Evolutionary conservation across 2,888 invertebrate genomes (phyloP).

Genomic region (Odontocolon sp.): DNA sequence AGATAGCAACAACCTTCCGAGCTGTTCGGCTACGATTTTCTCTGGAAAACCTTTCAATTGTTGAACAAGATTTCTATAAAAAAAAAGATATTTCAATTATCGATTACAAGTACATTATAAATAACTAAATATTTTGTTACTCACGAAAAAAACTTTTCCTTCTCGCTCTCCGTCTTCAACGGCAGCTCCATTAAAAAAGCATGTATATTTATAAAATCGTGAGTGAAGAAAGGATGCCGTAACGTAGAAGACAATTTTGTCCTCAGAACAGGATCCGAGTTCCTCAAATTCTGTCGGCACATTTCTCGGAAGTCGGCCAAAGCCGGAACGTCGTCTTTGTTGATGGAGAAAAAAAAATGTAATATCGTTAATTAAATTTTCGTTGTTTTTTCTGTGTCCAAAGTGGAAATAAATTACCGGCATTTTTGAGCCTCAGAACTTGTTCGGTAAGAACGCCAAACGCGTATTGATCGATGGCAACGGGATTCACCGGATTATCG

Average conservation of each 20-base stretch:
- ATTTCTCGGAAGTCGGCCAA: constrained; percentile 87
- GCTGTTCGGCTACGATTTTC: constrained; percentile 90
- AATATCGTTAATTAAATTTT: not conserved
- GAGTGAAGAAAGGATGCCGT: constrained; percentile 90
- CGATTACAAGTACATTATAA: too few species aligned
- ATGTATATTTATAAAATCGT: constrained; percentile 92
- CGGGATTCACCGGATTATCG: constrained; percentile 77
- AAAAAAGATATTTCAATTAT: constrained; percentile 12
- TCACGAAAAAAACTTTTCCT: constrained; percentile 89
- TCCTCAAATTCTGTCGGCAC: constrained; percentile 87
- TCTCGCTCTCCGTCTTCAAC: constrained; percentile 89
- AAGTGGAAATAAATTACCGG: constrained; percentile 65
- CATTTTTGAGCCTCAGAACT: constrained; percentile 84
- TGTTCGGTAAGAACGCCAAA: constrained; percentile 90
- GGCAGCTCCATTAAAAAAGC: constrained; percentile 92
- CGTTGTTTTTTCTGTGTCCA: not conserved
- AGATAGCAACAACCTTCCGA: constrained; percentile 89
- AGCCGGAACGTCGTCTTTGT: constrained; percentile 88
- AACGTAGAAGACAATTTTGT: constrained; percentile 87
- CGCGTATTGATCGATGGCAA: constrained; percentile 89
- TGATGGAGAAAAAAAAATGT: constrained; percentile 12
- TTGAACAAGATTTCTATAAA: constrained; percentile 84
- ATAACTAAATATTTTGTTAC: constrained; percentile 33
- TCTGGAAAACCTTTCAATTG: constrained; percentile 89
- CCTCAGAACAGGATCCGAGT: constrained; percentile 85